Evolutionary conservation across 92 coral and sea anemone species (phyloP).

Genomic region (Pocillopora meandrina): DNA sequence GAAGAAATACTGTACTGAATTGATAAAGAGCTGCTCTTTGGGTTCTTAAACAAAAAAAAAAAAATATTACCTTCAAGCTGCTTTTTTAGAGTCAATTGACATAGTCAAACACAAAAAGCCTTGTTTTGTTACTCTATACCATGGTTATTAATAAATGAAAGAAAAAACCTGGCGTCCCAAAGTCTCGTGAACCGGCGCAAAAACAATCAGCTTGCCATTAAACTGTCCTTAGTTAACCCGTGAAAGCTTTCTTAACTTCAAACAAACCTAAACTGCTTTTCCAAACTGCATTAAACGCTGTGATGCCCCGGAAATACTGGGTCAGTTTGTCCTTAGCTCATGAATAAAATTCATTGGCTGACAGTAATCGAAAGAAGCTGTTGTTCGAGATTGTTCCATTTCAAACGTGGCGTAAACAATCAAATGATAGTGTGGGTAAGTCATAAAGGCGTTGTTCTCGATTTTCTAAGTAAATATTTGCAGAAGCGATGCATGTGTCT

Average conservation of each 20-base stretch:
- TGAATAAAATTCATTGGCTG: conserved; percentile 2
- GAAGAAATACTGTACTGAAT: not conserved
- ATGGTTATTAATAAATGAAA: conserved; percentile 32
- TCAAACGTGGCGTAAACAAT: conserved; percentile 25
- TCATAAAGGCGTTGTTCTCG: conserved; percentile 30
- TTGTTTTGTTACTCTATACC: conserved; percentile 30
- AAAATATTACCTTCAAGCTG: not conserved
- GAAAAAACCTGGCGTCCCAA: conserved; percentile 32
- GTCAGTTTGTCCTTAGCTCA: conserved; percentile 13
- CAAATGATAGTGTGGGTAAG: conserved; percentile 18
- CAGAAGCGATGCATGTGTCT: conserved; percentile 37
- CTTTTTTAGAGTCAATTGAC: conserved; percentile 23
- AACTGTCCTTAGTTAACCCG: conserved; percentile 26
- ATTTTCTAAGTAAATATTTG: conserved; percentile 51
- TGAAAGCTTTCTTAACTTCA: conserved; percentile 18
- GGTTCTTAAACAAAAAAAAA: not conserved
- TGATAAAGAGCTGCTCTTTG: not conserved
- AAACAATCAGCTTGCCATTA: conserved; percentile 38
- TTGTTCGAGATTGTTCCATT: not conserved
- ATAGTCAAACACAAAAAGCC: conserved; percentile 1
- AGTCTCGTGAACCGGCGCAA: conserved; percentile 39
- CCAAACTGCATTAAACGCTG: not conserved
- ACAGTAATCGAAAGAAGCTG: not conserved
- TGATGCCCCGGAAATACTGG: not conserved
- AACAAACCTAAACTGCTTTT: conserved; percentile 25